Percentiles rank a stretch among this genome's conserved stretches.
phyloP scores from a whole-genome alignment of 2,797 vertebrate genomes.

The Prionace glauca region DNA sequence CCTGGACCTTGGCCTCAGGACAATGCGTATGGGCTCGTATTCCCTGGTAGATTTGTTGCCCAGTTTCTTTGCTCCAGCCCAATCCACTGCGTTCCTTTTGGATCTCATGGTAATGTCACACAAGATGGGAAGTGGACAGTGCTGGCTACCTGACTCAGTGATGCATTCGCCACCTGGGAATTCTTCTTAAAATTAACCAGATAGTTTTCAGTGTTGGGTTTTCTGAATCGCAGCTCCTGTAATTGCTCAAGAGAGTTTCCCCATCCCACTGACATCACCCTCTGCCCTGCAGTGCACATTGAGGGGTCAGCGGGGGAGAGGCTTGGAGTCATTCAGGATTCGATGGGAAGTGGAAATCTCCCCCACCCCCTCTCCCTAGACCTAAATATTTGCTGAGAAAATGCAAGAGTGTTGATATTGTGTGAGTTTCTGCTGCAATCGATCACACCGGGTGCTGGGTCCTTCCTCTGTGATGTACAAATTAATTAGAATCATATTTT shows the following conservation, averaged over 20 bases:
- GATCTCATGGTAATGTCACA: not conserved
- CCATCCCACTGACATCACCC: not conserved
- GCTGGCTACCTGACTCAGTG: not conserved
- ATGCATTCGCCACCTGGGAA: not conserved
- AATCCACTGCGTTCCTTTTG: not conserved
- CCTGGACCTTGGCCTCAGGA: not conserved
- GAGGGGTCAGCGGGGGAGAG: not conserved
- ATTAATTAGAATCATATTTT: not conserved
- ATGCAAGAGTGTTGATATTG: not conserved
- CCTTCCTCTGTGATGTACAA: not conserved
- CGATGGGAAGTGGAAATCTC: not conserved
- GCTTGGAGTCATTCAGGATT: not conserved
- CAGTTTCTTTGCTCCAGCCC: not conserved
- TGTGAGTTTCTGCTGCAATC: not conserved
- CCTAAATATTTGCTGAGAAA: not conserved
- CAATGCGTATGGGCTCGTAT: not conserved
- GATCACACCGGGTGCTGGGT: not conserved
- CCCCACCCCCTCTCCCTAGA: not conserved
- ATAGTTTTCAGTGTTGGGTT: not conserved
- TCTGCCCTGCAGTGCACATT: not conserved
- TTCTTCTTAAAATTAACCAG: not conserved
- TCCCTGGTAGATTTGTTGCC: not conserved
- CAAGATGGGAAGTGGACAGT: not conserved
- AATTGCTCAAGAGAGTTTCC: not conserved
- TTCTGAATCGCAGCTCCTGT: not conserved